Evolutionary conservation across 2,797 vertebrate species (phyloP).

Genomic region (Potorous gilbertii): DNA sequence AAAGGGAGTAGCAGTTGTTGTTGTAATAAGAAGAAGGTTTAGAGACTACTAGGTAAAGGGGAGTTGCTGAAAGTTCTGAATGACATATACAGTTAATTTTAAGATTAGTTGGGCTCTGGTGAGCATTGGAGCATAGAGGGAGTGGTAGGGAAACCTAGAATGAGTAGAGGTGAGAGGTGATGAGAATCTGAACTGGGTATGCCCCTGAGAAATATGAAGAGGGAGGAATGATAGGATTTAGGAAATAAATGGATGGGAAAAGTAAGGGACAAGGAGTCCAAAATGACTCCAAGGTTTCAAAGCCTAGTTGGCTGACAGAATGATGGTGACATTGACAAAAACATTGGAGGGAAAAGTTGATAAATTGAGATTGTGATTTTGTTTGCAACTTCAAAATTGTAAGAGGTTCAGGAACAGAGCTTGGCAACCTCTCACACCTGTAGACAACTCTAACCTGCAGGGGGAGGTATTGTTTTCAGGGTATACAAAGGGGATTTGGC

Average conservation of each 20-base stretch:
- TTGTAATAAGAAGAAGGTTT: neutral
- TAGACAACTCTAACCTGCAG: neutral
- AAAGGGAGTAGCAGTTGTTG: neutral
- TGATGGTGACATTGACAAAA: neutral
- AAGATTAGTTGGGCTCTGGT: neutral
- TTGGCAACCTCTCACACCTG: neutral
- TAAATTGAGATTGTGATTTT: neutral
- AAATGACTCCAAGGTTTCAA: neutral
- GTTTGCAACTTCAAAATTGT: neutral
- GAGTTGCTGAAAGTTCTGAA: too few relatives aligned
- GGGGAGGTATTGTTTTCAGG: neutral
- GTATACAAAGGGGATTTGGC: neutral
- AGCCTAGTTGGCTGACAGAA: neutral
- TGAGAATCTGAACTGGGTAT: neutral
- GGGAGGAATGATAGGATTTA: neutral
- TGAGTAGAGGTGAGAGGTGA: neutral
- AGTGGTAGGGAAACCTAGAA: neutral
- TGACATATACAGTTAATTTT: neutral
- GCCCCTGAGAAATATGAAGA: neutral
- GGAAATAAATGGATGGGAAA: neutral
- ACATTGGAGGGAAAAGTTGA: neutral
- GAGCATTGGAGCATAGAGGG: neutral
- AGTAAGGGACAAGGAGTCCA: neutral
- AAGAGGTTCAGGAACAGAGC: neutral
- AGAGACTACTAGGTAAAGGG: neutral